A percentile compares a stretch with the other conserved stretches of the same genome.
phyloP scores from a whole-genome alignment of 1,140 invertebrate genomes.

The Zaprionus africanus region DNA sequence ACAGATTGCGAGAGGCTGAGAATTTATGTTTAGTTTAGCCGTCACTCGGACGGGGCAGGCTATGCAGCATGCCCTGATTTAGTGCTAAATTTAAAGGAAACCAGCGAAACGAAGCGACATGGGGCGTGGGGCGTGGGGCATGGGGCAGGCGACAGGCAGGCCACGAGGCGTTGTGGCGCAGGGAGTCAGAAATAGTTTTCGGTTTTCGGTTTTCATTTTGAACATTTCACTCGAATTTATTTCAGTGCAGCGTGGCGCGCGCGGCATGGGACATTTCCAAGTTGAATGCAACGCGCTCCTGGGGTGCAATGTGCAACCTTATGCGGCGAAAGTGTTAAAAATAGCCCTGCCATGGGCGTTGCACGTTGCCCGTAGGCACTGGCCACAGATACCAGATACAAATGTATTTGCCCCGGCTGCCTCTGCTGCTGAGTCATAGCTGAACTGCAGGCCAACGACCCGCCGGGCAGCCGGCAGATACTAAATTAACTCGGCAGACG shows the following conservation, averaged over 20 bases:
- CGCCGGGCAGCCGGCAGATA: slow-evolving; percentile 32
- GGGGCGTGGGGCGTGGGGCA: neutral
- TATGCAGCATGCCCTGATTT: slow-evolving; percentile 80
- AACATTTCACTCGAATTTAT: slow-evolving; percentile 38
- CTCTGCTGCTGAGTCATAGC: slow-evolving; percentile 39
- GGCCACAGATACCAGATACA: slow-evolving; percentile 29
- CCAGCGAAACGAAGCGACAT: slow-evolving; percentile 14
- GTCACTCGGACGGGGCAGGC: slow-evolving; percentile 47
- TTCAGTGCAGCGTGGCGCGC: slow-evolving; percentile 38
- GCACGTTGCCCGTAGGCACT: slow-evolving; percentile 36
- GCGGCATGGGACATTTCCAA: slow-evolving; percentile 73
- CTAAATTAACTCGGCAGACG: slow-evolving; percentile 57
- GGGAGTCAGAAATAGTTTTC: slow-evolving; percentile 38
- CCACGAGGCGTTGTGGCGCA: neutral
- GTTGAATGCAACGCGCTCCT: slow-evolving; percentile 59
- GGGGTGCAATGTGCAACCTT: slow-evolving; percentile 66
- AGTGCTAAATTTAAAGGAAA: slow-evolving; percentile 80
- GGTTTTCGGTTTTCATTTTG: slow-evolving; percentile 8
- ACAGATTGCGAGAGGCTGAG: slow-evolving; percentile 52
- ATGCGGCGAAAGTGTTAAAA: slow-evolving; percentile 74
- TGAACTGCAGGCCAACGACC: slow-evolving; percentile 73
- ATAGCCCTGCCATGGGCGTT: slow-evolving; percentile 64
- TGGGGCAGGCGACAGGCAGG: neutral
- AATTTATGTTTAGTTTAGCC: slow-evolving; percentile 78
- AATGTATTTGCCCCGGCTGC: neutral